Base-by-base conservation (phyloP, 2,113 vertebrate species). In the Deroptyus accipitrinus region DNA sequence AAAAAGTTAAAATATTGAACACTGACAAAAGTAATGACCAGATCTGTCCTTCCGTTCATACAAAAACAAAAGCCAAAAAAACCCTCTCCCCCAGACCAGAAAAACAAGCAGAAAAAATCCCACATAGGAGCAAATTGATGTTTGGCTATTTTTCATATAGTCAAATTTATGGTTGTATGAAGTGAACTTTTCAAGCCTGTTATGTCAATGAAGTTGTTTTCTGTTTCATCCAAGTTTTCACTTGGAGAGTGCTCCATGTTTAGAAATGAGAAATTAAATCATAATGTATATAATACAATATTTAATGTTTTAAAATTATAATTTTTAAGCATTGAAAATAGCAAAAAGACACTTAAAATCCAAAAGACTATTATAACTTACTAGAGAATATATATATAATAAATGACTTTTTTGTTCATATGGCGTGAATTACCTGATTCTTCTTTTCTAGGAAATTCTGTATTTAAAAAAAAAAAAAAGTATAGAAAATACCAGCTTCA, bases 281-380 rank as follows among this genome's bases (percentile, higher is more conserved):
- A 95, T 96, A 95, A 72, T 98, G 98, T 98, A 98, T 97, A 98
- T 98, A 98, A 97, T 96, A 96, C 91, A 97, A 77, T 98, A 98
- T 97, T 98, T 98, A 98, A 97, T 97, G 97, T 98, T 98, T 98
- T 98, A 97, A 98, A 98, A 98, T 97, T 98, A 98, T 98, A 95
- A 98, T 98, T 98, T 98, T 98, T 98, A 98, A 98, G 97, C 97
- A 97, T 97, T 98, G 97, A 98, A 98, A 97, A 97, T 97, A 97
- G 97, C 94, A 97, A 98, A 98, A 97, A 95, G 83, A 98, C 96
- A 97, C 98, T 98, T 98, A 97, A 98, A 98, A 98, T 97, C 95
- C 94, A 96, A 98, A 85, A 98, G 96, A 94, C 96, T 98, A 98
- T 97, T 97, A 98, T 97, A 94, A 98, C 95, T 98, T 98, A 98